Evolutionary conservation across 2,797 vertebrate genomes (phyloP).

Genomic region (Lepus oiostolus): DNA sequence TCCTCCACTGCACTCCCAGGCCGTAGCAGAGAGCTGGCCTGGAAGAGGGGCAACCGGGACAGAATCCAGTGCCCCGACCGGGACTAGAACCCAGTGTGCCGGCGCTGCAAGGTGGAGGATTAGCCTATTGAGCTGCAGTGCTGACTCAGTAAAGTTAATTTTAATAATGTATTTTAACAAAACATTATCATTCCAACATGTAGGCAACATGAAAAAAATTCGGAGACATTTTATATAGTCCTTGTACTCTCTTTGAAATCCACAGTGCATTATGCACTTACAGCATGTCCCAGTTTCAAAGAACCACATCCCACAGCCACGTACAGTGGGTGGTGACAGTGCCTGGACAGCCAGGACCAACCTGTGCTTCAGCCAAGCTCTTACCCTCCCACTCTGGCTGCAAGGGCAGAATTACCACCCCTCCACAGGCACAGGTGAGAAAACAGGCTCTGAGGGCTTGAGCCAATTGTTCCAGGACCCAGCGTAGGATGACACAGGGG

Average conservation of each 20-base stretch:
- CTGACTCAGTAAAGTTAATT: neutral
- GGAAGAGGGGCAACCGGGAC: too few relatives aligned
- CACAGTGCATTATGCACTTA: neutral
- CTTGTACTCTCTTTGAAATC: slow-evolving; percentile 28
- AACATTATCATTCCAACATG: slow-evolving; percentile 15
- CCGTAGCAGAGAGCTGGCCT: too few relatives aligned
- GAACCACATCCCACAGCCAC: neutral
- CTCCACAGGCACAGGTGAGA: neutral
- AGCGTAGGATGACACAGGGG: neutral
- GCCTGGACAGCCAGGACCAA: neutral
- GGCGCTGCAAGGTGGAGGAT: too few relatives aligned
- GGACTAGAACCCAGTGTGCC: too few relatives aligned
- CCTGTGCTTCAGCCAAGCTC: neutral
- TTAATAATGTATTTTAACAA: slow-evolving; percentile 37
- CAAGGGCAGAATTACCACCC: neutral
- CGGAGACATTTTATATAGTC: neutral
- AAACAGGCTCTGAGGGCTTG: neutral
- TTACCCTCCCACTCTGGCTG: neutral
- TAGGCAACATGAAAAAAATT: neutral
- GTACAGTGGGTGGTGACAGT: neutral
- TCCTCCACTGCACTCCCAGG: too few relatives aligned
- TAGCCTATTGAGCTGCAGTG: too few relatives aligned
- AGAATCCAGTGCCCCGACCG: too few relatives aligned
- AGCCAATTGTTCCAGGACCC: neutral
- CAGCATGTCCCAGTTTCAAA: neutral